Evolutionary conservation across 2,113 vertebrate genomes (phyloP).

Genomic region (Phyllostomus hastatus): DNA sequence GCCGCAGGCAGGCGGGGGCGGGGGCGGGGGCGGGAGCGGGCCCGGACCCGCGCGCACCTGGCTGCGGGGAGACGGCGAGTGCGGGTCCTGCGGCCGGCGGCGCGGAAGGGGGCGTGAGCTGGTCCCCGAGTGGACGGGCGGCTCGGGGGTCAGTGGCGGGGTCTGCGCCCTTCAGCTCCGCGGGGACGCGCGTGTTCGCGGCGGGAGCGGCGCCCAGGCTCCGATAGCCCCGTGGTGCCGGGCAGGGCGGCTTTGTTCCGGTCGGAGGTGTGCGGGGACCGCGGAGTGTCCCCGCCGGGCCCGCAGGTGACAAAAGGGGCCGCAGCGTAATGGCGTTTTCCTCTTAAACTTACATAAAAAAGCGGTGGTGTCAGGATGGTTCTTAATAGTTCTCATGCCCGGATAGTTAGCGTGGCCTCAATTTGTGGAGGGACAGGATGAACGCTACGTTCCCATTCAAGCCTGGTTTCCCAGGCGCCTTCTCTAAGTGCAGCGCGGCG

Average conservation of each 20-base stretch:
- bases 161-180: background rate
- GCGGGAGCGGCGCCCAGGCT: background rate
- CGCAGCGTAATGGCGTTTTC: background rate
- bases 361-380: background rate
- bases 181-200: background rate
- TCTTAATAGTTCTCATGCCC: background rate
- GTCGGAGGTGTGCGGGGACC: background rate
- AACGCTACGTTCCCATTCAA: too few species aligned
- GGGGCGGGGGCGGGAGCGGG: background rate
- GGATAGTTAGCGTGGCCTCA: background rate
- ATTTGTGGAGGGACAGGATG: background rate
- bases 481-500: background rate
- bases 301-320: background rate
- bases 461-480: background rate
- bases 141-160: background rate
- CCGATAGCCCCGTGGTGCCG: background rate
- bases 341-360: background rate
- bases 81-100: background rate
- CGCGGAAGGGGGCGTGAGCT: background rate
- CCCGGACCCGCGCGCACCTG: background rate
- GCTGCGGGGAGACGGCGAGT: background rate
- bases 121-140: fast-evolving
- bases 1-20: background rate
- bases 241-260: conserved; percentile 52
- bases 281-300: background rate